These are phyloP conservation scores for Thelaira solivaga DNA, from an alignment of 2,888 invertebrate species.

Conservation along the genomic window DNA sequence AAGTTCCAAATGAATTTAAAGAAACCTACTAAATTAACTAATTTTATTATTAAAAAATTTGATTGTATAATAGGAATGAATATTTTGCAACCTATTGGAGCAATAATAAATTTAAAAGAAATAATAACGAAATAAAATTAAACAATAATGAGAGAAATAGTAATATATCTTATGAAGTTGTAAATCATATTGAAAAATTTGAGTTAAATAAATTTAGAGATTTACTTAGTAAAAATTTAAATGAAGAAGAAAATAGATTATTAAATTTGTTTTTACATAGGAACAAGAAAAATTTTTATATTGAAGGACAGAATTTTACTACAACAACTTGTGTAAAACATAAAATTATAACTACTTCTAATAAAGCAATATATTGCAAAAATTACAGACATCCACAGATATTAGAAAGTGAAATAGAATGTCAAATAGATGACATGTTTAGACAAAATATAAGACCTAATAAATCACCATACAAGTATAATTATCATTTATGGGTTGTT, in stretches of 20 bases:
- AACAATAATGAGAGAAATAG: background rate
- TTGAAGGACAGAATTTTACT: slow-evolving; percentile 18
- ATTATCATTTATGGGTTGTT: background rate
- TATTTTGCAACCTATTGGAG: slow-evolving; percentile 1
- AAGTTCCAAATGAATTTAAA: background rate
- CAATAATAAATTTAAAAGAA: background rate
- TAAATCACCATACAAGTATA: background rate
- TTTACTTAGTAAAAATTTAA: too few relatives aligned
- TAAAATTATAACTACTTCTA: slow-evolving; percentile 30
- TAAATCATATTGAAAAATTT: background rate
- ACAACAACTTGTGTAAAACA: slow-evolving; percentile 34
- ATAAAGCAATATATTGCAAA: slow-evolving; percentile 40
- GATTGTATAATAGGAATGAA: slow-evolving; percentile 24
- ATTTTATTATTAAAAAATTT: slow-evolving; percentile 1
- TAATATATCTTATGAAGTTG: background rate
- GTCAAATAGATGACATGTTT: background rate
- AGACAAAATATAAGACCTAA: background rate
- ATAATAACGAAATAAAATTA: background rate
- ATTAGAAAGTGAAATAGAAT: background rate
- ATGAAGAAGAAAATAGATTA: background rate
- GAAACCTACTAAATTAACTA: slow-evolving; percentile 1
- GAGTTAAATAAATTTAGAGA: background rate
- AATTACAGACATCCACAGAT: slow-evolving; percentile 32
- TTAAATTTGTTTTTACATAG: background rate
- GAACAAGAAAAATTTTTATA: slow-evolving; percentile 1